Evolutionary conservation across 1,140 invertebrate genomes (phyloP).

Genomic region (Reticulitermes speratus): DNA sequence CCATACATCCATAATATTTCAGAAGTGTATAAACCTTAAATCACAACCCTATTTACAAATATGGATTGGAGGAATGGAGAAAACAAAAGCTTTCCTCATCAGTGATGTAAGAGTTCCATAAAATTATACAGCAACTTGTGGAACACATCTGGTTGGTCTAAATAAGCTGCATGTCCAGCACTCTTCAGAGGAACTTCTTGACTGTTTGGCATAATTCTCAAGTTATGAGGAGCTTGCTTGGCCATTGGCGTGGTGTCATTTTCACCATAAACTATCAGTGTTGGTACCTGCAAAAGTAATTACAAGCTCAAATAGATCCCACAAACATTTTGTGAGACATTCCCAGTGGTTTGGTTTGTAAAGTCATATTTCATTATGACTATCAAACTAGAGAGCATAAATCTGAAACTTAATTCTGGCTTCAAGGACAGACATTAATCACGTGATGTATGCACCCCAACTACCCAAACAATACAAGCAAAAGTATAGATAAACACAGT

Average conservation of each 20-base stretch:
- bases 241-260: conserved; percentile 46
- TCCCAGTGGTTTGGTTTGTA: too few species aligned
- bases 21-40: too few species aligned
- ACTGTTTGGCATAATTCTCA: conserved; percentile 45
- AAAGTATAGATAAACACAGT: too few species aligned
- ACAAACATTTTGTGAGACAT: background rate
- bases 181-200: conserved; percentile 44
- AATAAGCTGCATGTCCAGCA: conserved; percentile 48
- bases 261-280: conserved; percentile 50
- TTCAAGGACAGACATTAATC: too few species aligned
- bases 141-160: conserved; percentile 49
- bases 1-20: too few species aligned
- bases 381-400: too few species aligned
- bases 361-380: too few species aligned
- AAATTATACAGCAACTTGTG: conserved; percentile 50
- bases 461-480: too few species aligned
- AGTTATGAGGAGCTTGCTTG: conserved; percentile 40
- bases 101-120: conserved; percentile 33
- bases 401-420: too few species aligned
- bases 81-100: background rate
- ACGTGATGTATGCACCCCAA: too few species aligned
- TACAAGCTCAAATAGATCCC: conserved; percentile 33
- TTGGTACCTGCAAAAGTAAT: conserved; percentile 44
- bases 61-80: too few species aligned
- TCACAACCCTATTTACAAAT: too few species aligned